Conservation (phyloP, 2,797 vertebrate genomes). For the Chromobotia macracanthus region DNA sequence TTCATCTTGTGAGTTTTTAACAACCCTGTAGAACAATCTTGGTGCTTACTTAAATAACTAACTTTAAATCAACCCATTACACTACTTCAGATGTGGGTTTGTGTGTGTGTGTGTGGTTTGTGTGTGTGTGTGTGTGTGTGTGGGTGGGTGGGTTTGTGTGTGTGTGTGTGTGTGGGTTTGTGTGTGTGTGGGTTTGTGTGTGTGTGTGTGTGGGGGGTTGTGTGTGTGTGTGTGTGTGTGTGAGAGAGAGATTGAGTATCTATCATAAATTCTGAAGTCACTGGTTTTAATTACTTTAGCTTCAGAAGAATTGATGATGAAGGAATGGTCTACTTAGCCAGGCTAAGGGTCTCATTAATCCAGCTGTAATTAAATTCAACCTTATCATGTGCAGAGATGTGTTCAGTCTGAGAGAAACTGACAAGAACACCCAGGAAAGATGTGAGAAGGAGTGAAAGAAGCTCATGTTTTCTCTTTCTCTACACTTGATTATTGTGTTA, state of each 20-base stretch:
- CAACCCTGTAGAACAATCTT: too few relatives aligned
- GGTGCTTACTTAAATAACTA: too few relatives aligned
- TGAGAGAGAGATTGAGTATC: slow-evolving; percentile 28
- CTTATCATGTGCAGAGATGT: slow-evolving; percentile 58
- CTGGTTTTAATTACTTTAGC: slow-evolving; percentile 54
- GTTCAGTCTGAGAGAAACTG: slow-evolving; percentile 20
- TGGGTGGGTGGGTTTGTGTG: too few relatives aligned
- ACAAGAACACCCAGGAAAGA: not conserved
- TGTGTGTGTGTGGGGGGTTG: too few relatives aligned
- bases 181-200: too few relatives aligned
- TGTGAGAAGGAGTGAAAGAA: slow-evolving; percentile 7
- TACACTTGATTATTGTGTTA: too few relatives aligned
- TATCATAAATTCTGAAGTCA: slow-evolving; percentile 11
- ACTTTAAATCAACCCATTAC: too few relatives aligned
- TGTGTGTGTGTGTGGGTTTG: too few relatives aligned
- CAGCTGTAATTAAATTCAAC: slow-evolving; percentile 68
- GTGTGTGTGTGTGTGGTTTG: too few relatives aligned
- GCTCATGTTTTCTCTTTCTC: not conserved
- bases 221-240: slow-evolving; percentile 3
- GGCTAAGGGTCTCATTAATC: slow-evolving; percentile 65
- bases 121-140: too few relatives aligned
- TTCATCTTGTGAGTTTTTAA: too few relatives aligned
- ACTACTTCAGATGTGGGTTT: too few relatives aligned
- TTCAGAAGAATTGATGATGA: slow-evolving; percentile 62
- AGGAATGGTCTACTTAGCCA: slow-evolving; percentile 52